Conservation (phyloP, 2,888 invertebrate genomes). For the Myathropa florea region DNA sequence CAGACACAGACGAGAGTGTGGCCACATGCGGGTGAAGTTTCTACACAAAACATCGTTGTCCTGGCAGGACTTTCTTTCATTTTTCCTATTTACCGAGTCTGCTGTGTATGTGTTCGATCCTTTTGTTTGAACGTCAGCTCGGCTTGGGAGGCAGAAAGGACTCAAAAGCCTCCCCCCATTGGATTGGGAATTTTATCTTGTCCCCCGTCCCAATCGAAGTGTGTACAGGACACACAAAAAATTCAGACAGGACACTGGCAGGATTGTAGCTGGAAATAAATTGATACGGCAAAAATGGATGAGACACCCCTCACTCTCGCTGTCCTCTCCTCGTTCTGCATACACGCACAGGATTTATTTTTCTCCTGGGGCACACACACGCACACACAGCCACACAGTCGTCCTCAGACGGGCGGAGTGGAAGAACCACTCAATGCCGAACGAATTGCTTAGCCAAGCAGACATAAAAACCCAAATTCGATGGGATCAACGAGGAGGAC, state of each 20-base stretch:
- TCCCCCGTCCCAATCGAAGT: conserved; percentile 8
- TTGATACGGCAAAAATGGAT: conserved; percentile 61
- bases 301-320: conserved; percentile 39
- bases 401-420: background rate
- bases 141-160: too few species aligned
- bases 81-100: conserved; percentile 1
- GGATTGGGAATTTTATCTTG: conserved; percentile 28
- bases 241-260: conserved; percentile 24
- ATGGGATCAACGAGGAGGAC: conserved; percentile 27
- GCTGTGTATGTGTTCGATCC: background rate
- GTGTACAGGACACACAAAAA: conserved; percentile 9
- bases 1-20: background rate
- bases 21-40: conserved; percentile 34
- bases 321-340: background rate
- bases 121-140: background rate
- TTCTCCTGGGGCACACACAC: conserved; percentile 29
- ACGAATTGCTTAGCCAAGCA: conserved; percentile 66
- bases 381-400: background rate
- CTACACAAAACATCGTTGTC: conserved; percentile 7
- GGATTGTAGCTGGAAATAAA: conserved; percentile 56
- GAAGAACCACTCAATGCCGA: conserved; percentile 47
- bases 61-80: conserved; percentile 33
- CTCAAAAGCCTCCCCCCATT: too few species aligned
- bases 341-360: background rate
- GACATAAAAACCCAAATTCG: conserved; percentile 58